Base-by-base conservation (phyloP, 2,888 invertebrate genomes). In the Mechanitis messenoides region DNA sequence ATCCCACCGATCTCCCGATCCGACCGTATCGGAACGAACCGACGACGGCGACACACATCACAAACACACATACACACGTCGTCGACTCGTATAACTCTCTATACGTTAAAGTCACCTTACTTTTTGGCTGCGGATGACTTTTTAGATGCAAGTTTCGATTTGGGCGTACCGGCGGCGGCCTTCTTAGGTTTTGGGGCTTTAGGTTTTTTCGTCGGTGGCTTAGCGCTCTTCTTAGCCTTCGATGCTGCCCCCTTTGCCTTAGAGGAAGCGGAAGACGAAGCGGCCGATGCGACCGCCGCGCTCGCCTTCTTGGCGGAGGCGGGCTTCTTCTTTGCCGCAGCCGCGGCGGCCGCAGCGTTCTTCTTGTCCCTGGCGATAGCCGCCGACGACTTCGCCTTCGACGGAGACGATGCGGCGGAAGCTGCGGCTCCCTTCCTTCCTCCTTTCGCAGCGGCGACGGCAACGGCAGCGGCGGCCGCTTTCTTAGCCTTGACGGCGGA, bases 161-260 rank as follows among this genome's bases (percentile, higher is more conserved):
- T 73, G 57, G 75, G 71, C 38, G 73, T 66, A 6, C 72, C 69
- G 58, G 68, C 70, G 58, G 74, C 66, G 33, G 74, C 73, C 70
- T 75, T 83, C 70, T 81, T 82, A 9, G 83, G 80, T 61, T 82
- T 85, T 7, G 85, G 82, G 2, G 83, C 76, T 64, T 80, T 85
- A 0, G 84, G 79, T 56, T 83, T 84, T 64, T 79, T 81, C 66
- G 80, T 74, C 2, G 81, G 75, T 46, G 84, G 84, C 38, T 78
- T 74, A 28, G 74, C 73, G 57, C 75, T 80, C 70, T 81, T 80
- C 56, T 80, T 78, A 35, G 79, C 81, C 45, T 80, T 80, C 1
- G 78, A 71, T 5, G 79, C 74, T 66, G 75, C 72, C 63, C 66
- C 60, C 61, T 70, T 71, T 4, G 69, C 77, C 63, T 79, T 88